Base-by-base conservation (phyloP, 2,113 vertebrate species). In the Pterophyllum scalare region DNA sequence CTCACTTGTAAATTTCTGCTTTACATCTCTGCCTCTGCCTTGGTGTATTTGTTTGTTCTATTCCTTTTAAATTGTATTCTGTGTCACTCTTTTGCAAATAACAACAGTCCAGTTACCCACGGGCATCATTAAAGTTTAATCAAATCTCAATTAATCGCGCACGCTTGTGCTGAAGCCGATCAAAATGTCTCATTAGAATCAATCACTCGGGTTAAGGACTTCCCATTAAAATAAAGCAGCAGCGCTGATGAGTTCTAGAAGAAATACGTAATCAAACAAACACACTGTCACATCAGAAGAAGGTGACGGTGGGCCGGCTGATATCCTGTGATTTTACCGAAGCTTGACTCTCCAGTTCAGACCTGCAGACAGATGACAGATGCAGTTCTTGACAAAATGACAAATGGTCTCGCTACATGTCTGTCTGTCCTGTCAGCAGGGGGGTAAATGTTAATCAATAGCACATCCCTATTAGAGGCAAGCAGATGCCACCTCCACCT, bases 371-470 rank as follows among this genome's bases (percentile, higher is more conserved):
- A 10, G 43, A 64, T 79, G 79, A 85, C 79, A 52, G 61, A 79
- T 70, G 31, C 58, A 56, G 22, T 61, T 82, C 52, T 22, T 22
- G 46, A 75, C 70, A 70, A 60, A 64, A 72, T 85, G 80, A 83
- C 84, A 84, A 84, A 88, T n/a, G 75, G 15, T 65, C 52, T 22
- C 17, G 17, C 57, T 58, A 33, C 26, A n/a, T 46, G 70, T 87
- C 49, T 77, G 60, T 70, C 65, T 56, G 17, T 70, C 75, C 40
- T 61, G 88, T 82, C 90, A 62, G 89, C 24, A 59, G 86, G 85
- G 38, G 72, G 74, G 83, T 81, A 82, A 89, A 89, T 88, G 91
- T 78, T 93, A 87, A 94, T 94, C 91, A 94, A 91, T 84, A 89
- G 85, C 85, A 79, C 75, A 58, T 84, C 84, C 87, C 89, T 86